A percentile compares a stretch with the other conserved stretches of the same genome.
Conservation (phyloP, 2,888 invertebrate genomes). For the Drosophila affinis region DNA sequence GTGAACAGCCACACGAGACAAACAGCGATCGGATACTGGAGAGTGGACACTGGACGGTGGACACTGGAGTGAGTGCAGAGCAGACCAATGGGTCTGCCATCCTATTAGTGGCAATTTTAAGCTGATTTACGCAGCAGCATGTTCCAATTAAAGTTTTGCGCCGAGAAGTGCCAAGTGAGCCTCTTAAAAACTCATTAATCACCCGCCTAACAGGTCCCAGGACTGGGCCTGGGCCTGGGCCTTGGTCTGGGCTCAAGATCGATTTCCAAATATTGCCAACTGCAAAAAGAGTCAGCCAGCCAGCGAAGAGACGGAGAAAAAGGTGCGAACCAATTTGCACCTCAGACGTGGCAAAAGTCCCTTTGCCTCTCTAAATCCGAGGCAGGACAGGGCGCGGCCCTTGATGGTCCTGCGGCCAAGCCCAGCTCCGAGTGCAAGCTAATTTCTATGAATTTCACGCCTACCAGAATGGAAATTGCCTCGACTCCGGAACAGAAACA, state of each 20-base stretch:
- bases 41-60: not conserved
- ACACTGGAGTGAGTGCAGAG: conserved; percentile 6
- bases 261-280: conserved; percentile 76
- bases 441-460: conserved; percentile 78
- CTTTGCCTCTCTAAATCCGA: conserved; percentile 19
- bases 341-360: conserved; percentile 71
- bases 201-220: conserved; percentile 80
- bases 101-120: conserved; percentile 82
- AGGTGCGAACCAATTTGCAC: conserved; percentile 80
- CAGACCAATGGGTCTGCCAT: conserved; percentile 15
- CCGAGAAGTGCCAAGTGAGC: conserved; percentile 73
- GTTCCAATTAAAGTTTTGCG: conserved; percentile 81
- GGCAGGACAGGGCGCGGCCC: conserved; percentile 5
- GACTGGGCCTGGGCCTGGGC: conserved; percentile 17
- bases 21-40: conserved; percentile 7
- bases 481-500: not conserved
- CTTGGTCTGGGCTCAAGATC: conserved; percentile 57
- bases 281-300: conserved; percentile 15
- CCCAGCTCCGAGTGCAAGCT: conserved; percentile 38
- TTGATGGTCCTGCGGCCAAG: conserved; percentile 34
- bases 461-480: conserved; percentile 50
- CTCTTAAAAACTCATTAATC: conserved; percentile 84
- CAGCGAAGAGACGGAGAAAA: conserved; percentile 39
- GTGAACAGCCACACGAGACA: conserved; percentile 58
- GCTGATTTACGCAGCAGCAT: conserved; percentile 81